Conservation (phyloP, 2,888 invertebrate genomes). For the Chalcosyrphus nemorum region DNA sequence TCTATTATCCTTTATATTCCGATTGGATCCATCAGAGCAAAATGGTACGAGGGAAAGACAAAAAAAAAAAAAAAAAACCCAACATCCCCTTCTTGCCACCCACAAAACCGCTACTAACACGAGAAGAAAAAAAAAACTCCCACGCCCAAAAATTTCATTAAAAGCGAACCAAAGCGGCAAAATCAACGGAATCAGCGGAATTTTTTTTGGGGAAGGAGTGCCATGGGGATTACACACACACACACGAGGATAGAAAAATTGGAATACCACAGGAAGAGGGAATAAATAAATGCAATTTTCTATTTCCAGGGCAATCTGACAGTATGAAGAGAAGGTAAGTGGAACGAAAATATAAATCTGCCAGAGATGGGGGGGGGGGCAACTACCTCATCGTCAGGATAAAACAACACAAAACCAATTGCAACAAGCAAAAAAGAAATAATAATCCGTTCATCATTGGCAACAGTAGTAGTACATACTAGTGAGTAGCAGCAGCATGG, state of each 20-base stretch:
- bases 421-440: conserved; percentile 18
- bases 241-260: not conserved
- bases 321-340: conserved; percentile 20
- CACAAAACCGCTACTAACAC: not conserved
- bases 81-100: not conserved
- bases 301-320: conserved; percentile 49
- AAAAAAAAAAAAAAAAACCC: too few species aligned
- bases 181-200: conserved; percentile 49
- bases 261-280: conserved; percentile 34
- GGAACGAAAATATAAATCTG: conserved; percentile 16
- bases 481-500: not conserved
- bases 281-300: conserved; percentile 60
- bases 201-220: conserved; percentile 14
- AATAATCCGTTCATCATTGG: conserved; percentile 24
- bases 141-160: conserved; percentile 60
- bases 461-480: conserved; percentile 1
- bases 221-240: conserved; percentile 16
- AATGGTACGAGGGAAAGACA: conserved; percentile 21
- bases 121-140: conserved; percentile 34
- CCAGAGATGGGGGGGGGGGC: not conserved
- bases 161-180: conserved; percentile 43
- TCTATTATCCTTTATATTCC: conserved; percentile 57
- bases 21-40: conserved; percentile 41
- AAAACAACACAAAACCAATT: conserved; percentile 29
- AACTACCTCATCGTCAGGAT: conserved; percentile 4